Evolutionary conservation across 2,797 vertebrate genomes (phyloP).

Genomic region (Melanotaenia boesemani): DNA sequence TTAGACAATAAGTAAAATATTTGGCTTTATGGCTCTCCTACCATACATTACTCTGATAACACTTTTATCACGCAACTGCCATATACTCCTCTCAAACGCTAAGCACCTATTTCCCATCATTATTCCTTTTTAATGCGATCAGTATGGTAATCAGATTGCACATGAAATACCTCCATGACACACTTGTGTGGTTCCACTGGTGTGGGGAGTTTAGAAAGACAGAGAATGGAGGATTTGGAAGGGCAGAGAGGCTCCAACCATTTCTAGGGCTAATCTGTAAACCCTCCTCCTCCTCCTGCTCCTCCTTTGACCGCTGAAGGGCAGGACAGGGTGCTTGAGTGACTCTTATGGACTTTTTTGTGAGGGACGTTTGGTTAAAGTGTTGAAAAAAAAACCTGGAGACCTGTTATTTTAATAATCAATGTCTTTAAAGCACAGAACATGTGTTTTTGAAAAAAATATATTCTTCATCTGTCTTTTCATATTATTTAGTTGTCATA

Average conservation of each 20-base stretch:
- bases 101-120: constrained; percentile 85
- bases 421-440: constrained; percentile 15
- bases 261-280: constrained; percentile 73
- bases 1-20: constrained; percentile 18
- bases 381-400: neutral
- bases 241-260: constrained; percentile 63
- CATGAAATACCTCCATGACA: constrained; percentile 84
- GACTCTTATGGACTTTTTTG: constrained; percentile 8
- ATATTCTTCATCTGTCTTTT: constrained; percentile 14
- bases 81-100: constrained; percentile 75
- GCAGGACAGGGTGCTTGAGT: constrained; percentile 31
- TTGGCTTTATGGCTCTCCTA: constrained; percentile 21
- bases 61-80: constrained; percentile 45
- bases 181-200: constrained; percentile 70
- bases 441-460: constrained; percentile 9
- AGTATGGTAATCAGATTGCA: constrained; percentile 88
- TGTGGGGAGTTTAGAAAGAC: constrained; percentile 55
- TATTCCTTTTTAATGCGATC: constrained; percentile 87
- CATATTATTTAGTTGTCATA: constrained; percentile 24
- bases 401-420: neutral
- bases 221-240: constrained; percentile 53
- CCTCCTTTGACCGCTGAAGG: constrained; percentile 46
- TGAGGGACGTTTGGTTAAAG: constrained; percentile 19
- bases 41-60: constrained; percentile 41
- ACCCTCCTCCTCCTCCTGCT: constrained; percentile 56